Evolutionary conservation across 2,797 vertebrate species (phyloP), one percentile per base, ranked within the genome.

Genomic region (Iguana delicatissima): DNA sequence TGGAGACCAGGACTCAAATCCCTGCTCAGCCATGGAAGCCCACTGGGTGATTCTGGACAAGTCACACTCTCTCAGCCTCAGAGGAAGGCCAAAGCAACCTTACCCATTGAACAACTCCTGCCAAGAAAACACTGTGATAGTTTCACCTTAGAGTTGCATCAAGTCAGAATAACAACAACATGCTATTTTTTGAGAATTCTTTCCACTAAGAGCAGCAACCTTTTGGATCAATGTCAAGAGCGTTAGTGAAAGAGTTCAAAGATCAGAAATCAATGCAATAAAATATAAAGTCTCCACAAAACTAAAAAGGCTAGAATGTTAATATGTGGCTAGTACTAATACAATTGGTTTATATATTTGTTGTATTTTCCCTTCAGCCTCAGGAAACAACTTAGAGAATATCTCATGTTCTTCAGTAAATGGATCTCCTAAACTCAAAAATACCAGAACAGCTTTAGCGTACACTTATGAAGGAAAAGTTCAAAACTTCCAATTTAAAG

Each of bases 401-500:
- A 76, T 92, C 85, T 89, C 89, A 86, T 8, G 83, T 0, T 86
- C 90, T 88, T 93, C 94, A 95, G 94, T 94, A 95, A 96, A 89
- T 0, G 50, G 42, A 93, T 94, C 92, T 95, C 93, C 96, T 95
- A 94, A 96, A 94, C 93, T 93, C 91, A 88, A 94, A 96, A 95
- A 95, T 85, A 93, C 94, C 94, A 42, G 93, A 96, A 87, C 96
- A 96, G 96, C 92, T 93, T 91, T 95, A 95, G 96, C 93, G 88
- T n/a, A 91, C 90, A 88, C 85, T 96, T 82, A 92, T 0, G 93
- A 95, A 95, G 93, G 93, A 92, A 89, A 97, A 97, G 96, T 97
- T 97, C 95, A 96, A 93, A 97, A 96, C 93, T 97, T 95, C 96
- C 93, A 92, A 69, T 97, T 96, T 97, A 97, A 97, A 97, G 94